phyloP scores from a whole-genome alignment of 2,797 vertebrate species.

The Fundulus diaphanus region DNA sequence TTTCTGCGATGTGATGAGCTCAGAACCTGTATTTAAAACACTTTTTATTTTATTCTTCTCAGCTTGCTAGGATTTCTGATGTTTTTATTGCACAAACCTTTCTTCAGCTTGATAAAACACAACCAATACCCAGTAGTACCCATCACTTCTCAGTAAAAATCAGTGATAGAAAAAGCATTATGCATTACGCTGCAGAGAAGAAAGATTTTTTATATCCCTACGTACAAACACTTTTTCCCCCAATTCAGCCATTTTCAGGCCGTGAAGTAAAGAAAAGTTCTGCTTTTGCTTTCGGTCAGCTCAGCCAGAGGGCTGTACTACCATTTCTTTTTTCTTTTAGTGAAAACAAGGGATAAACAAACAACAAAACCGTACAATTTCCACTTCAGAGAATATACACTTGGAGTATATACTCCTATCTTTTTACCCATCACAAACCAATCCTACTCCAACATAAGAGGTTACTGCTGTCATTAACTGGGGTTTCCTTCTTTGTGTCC shows the following conservation, averaged over 20 bases:
- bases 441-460: background rate
- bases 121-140: slow-evolving; percentile 10
- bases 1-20: background rate
- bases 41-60: background rate
- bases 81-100: background rate
- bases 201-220: background rate
- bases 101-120: slow-evolving; percentile 1
- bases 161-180: slow-evolving; percentile 33
- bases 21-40: background rate
- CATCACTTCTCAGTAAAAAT: slow-evolving; percentile 24
- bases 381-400: background rate
- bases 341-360: slow-evolving; percentile 3
- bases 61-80: background rate
- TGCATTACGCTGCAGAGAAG: background rate
- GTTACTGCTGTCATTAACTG: background rate
- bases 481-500: background rate
- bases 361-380: background rate
- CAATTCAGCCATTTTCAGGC: slow-evolving; percentile 41
- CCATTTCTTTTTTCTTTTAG: background rate
- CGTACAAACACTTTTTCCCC: slow-evolving; percentile 35
- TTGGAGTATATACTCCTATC: background rate
- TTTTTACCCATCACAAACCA: background rate
- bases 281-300: slow-evolving; percentile 61
- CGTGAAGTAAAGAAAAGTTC: slow-evolving; percentile 52
- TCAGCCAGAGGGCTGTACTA: slow-evolving; percentile 21